Percentiles rank a stretch among this genome's conserved stretches.
phyloP scores from a whole-genome alignment of 1,140 invertebrate species.

The Ooceraea biroi region DNA sequence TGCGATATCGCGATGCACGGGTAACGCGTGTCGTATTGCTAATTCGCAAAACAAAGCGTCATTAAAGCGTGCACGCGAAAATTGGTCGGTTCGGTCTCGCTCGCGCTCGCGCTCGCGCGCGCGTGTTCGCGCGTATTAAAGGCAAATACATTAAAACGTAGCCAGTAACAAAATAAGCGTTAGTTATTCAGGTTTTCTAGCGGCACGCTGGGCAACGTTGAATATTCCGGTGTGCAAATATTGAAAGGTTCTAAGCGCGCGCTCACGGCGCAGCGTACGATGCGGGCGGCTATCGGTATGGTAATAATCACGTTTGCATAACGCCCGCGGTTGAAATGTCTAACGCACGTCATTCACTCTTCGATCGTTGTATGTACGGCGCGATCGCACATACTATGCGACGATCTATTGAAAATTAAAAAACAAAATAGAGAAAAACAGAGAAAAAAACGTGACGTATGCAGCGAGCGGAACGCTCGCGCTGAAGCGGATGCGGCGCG shows the following conservation, averaged over 20 bases:
- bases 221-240: conserved; percentile 73
- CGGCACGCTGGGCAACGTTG: conserved; percentile 61
- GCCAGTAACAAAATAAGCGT: conserved; percentile 49
- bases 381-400: not conserved
- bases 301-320: conserved; percentile 55
- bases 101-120: not conserved
- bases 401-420: conserved; percentile 32
- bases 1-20: not conserved
- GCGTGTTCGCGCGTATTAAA: conserved; percentile 31
- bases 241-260: conserved; percentile 64
- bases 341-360: conserved; percentile 56
- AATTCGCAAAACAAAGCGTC: conserved; percentile 54
- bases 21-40: conserved; percentile 3
- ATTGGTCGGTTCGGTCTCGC: too few species aligned
- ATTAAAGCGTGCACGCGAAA: conserved; percentile 33
- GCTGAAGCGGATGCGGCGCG: not conserved
- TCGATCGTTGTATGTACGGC: not conserved
- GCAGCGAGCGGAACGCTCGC: not conserved
- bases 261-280: not conserved
- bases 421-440: not conserved
- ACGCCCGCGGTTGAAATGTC: conserved; percentile 51
- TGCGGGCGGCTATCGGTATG: not conserved
- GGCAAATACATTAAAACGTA: conserved; percentile 50
- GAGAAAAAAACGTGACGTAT: not conserved
- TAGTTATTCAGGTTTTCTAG: conserved; percentile 71